Conservation (phyloP, 2,113 vertebrate species). For the Nyctibius bracteatus region DNA sequence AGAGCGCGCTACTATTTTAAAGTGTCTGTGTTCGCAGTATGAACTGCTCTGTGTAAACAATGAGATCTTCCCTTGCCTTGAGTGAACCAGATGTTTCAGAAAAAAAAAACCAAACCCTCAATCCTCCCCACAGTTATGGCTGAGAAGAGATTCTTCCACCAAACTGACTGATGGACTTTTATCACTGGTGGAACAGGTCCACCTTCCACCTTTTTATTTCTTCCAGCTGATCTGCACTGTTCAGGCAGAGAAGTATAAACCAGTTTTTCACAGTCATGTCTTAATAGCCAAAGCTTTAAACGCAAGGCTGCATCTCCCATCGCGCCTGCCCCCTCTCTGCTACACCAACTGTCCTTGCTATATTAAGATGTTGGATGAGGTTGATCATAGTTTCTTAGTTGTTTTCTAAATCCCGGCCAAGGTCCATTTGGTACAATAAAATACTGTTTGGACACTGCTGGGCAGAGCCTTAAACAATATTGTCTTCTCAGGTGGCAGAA, state of each 20-base stretch:
- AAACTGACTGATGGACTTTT: background rate
- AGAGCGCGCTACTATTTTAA: background rate
- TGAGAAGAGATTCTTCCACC: background rate
- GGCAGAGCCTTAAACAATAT: background rate
- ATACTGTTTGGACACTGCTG: background rate
- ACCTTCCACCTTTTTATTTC: background rate
- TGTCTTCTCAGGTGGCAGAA: background rate
- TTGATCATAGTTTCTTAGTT: background rate
- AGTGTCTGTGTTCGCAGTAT: background rate
- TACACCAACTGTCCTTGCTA: background rate
- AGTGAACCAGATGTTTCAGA: slow-evolving; percentile 36
- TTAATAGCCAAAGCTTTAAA: background rate
- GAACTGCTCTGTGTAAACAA: slow-evolving; percentile 8
- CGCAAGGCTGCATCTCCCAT: background rate
- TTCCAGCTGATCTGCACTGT: background rate
- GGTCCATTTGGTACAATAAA: background rate
- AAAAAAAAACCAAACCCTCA: fast-evolving
- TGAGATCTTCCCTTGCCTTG: background rate
- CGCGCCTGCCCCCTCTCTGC: fast-evolving
- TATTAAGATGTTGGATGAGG: background rate
- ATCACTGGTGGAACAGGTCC: background rate
- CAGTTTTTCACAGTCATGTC: background rate
- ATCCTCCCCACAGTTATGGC: background rate
- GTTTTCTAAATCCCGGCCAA: background rate
- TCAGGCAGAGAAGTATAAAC: background rate